phyloP scores from a whole-genome alignment of 1,140 invertebrate genomes.

The Eriosoma lanigerum region DNA sequence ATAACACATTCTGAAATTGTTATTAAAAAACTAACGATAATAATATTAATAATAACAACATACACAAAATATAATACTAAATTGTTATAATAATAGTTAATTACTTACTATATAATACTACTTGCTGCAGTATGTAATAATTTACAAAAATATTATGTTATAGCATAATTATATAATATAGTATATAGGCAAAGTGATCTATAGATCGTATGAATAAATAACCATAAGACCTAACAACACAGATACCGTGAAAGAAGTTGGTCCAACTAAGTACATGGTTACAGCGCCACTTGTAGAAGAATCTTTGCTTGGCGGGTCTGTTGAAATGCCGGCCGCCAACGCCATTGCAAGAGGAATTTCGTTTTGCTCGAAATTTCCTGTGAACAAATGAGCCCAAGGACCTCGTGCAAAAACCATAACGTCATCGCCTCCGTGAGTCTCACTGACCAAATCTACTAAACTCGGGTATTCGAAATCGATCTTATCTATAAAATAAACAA shows the following conservation, averaged over 20 bases:
- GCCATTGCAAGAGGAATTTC: slow-evolving; percentile 70
- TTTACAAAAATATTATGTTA: too few relatives aligned
- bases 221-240: neutral
- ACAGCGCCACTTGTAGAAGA: too few relatives aligned
- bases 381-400: slow-evolving; percentile 70
- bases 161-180: too few relatives aligned
- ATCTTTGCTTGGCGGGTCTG: neutral
- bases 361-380: slow-evolving; percentile 70
- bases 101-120: too few relatives aligned
- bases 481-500: slow-evolving; percentile 51
- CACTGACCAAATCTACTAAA: slow-evolving; percentile 60
- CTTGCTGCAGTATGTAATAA: too few relatives aligned
- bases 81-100: too few relatives aligned
- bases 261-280: too few relatives aligned
- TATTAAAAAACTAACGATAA: too few relatives aligned
- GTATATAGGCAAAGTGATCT: too few relatives aligned
- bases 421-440: slow-evolving; percentile 72
- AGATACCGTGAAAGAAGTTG: neutral
- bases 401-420: slow-evolving; percentile 68
- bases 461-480: slow-evolving; percentile 61
- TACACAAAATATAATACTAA: too few relatives aligned
- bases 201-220: neutral
- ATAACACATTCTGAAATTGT: too few relatives aligned
- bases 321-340: slow-evolving; percentile 65
- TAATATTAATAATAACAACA: too few relatives aligned